Evolutionary conservation across 2,113 vertebrate genomes (phyloP).

Genomic region (Perccottus glenii): DNA sequence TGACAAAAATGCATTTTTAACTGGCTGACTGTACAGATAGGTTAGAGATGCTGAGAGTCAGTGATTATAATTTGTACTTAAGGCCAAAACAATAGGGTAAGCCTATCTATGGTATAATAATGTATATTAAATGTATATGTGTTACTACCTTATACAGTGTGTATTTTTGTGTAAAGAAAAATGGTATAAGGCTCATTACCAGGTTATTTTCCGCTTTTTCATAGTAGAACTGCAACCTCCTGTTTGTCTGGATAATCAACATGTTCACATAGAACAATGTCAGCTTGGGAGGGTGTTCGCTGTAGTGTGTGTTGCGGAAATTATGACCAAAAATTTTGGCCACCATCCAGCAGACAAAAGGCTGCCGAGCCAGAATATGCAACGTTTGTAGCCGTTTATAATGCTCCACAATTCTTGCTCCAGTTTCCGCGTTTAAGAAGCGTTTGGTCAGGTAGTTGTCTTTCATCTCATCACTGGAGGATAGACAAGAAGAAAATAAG

Average conservation of each 20-base stretch:
- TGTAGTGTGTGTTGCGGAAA: conserved; percentile 16
- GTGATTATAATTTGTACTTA: too few relatives aligned
- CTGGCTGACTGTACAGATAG: too few relatives aligned
- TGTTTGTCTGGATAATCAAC: conserved; percentile 70
- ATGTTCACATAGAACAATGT: conserved; percentile 67
- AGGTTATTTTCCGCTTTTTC: conserved; percentile 1
- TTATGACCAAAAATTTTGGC: conserved; percentile 51
- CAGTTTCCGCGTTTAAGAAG: conserved; percentile 15
- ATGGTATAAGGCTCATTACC: conserved; percentile 35
- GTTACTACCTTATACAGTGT: too few relatives aligned
- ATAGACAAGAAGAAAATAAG: neutral
- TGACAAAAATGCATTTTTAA: too few relatives aligned
- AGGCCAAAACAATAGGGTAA: too few relatives aligned
- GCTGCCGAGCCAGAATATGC: conserved; percentile 59
- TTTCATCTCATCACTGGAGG: conserved; percentile 59
- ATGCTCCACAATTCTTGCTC: conserved; percentile 34
- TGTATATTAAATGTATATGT: too few relatives aligned
- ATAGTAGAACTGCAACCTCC: conserved; percentile 68
- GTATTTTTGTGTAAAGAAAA: too few relatives aligned
- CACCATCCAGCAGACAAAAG: conserved; percentile 76
- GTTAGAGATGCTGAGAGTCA: too few relatives aligned
- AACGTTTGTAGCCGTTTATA: conserved; percentile 58
- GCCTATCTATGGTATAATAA: too few relatives aligned
- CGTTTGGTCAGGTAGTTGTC: conserved; percentile 69
- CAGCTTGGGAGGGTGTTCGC: conserved; percentile 43